Evolutionary conservation across 2,797 vertebrate species (phyloP), one percentile per base, ranked within the genome.

Genomic region (Saguinus oedipus): DNA sequence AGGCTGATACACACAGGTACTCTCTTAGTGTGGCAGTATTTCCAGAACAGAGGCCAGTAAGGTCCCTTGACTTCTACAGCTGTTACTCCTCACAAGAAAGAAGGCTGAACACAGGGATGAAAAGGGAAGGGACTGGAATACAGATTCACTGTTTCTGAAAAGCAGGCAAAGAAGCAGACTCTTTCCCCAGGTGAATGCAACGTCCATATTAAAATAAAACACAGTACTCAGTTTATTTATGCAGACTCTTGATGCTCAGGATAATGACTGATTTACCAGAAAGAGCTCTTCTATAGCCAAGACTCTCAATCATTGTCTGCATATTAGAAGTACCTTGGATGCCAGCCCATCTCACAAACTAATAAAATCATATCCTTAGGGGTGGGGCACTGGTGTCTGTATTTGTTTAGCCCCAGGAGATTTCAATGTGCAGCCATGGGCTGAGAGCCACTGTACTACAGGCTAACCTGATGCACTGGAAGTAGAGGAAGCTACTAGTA

Each of bases 151-250:
- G 24, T 39, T 95, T 88, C 61, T 92, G 50, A 85, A 80, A 85
- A 61, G 36, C n/a, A 33, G 82, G 82, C 46, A 84, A 50, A 70
- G 19, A 78, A 93, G 68, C 90, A 91, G 78, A 44, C 19, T 42
- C 75, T 48, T 76, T 96, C 39, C 50, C 81, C 20, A 22, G 39
- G 9, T 26, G 70, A 80, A 78, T 57, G 78, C 17, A 72, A 9
- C 48, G 70, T 70, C 90, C 26, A 59, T 68, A 93, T 95, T 85
- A 90, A 96, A 93, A 88, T 89, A 44, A 86, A 95, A 89, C 44
- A 12, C 78, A 95, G 83, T 10, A 17, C n/a, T 30, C 27, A 53
- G 70, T 80, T 91, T 86, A 75, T 64, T 85, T 72, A 68, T 88
- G 94, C 93, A 80, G 92, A 96, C 74, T 79, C 89, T 30, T 30